These are phyloP conservation scores for Dicycla oo DNA, from an alignment of 2,888 invertebrate species.

Conservation along the genomic window DNA sequence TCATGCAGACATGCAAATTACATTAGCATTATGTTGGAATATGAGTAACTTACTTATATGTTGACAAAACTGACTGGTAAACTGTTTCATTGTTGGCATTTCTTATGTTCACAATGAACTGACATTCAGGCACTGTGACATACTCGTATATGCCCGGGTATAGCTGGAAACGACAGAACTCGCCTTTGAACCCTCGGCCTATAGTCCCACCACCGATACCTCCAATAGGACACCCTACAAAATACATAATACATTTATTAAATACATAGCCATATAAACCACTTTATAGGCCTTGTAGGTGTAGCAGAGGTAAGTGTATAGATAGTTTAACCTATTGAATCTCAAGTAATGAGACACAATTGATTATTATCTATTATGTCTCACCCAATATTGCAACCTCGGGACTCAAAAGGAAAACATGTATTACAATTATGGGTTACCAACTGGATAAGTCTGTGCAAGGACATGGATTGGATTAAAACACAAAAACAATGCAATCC, in stretches of 20 bases:
- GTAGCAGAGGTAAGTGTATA: neutral
- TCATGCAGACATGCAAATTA: constrained; percentile 30
- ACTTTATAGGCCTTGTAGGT: neutral
- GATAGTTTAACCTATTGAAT: constrained; percentile 11
- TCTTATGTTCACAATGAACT: constrained; percentile 97
- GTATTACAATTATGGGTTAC: neutral
- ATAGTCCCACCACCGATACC: constrained; percentile 92
- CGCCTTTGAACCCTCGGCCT: constrained; percentile 97
- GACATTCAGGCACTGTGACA: constrained; percentile 95
- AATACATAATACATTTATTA: constrained; percentile 35
- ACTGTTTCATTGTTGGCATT: constrained; percentile 92
- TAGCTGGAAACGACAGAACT: constrained; percentile 97
- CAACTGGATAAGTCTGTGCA: neutral
- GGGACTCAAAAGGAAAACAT: no score
- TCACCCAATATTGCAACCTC: no score
- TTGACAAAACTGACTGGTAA: constrained; percentile 95
- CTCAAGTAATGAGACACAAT: no score
- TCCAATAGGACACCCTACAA: constrained; percentile 91
- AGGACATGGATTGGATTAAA: neutral
- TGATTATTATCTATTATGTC: no score
- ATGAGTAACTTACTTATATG: constrained; percentile 91
- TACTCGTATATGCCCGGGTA: constrained; percentile 97
- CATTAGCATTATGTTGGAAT: constrained; percentile 9
- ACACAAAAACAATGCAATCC: neutral
- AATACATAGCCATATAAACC: neutral